phyloP scores from a whole-genome alignment of 2,797 vertebrate species.

The Micromesistius poutassou region DNA sequence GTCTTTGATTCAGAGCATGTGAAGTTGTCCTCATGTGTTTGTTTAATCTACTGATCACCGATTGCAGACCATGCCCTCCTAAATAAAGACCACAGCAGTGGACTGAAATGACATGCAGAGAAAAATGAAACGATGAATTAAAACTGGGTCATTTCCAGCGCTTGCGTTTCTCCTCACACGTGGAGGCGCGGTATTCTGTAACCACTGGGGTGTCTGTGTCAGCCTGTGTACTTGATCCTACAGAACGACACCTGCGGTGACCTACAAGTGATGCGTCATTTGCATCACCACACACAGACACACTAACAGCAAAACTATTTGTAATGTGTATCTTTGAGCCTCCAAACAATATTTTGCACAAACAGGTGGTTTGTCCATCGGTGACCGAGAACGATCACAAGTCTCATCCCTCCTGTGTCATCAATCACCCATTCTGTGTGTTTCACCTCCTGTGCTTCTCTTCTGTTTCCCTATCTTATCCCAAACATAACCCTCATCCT shows the following conservation, averaged over 20 bases:
- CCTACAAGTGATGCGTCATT: slow-evolving; percentile 54
- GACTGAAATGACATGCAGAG: too few relatives aligned
- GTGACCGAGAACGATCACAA: neutral
- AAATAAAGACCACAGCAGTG: too few relatives aligned
- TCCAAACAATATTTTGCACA: neutral
- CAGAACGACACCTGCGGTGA: slow-evolving; percentile 53
- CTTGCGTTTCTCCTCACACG: neutral
- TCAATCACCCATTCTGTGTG: neutral
- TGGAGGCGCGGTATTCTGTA: slow-evolving; percentile 60
- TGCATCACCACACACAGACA: slow-evolving; percentile 14
- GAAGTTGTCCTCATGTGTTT: neutral
- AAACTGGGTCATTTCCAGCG: too few relatives aligned
- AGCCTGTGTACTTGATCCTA: slow-evolving; percentile 61
- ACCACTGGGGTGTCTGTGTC: slow-evolving; percentile 59
- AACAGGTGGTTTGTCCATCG: neutral
- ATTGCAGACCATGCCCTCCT: too few relatives aligned
- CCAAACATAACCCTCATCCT: too few relatives aligned
- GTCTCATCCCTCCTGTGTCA: neutral
- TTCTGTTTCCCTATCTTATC: neutral
- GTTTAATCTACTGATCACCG: too few relatives aligned
- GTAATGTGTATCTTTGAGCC: slow-evolving; percentile 7
- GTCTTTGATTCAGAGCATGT: neutral
- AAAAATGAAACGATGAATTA: too few relatives aligned
- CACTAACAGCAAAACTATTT: slow-evolving; percentile 14
- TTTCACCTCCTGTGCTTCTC: neutral